These are phyloP conservation scores for Lithophane semibrunnea DNA, from an alignment of 2,888 invertebrate genomes.

Conservation along the genomic window DNA sequence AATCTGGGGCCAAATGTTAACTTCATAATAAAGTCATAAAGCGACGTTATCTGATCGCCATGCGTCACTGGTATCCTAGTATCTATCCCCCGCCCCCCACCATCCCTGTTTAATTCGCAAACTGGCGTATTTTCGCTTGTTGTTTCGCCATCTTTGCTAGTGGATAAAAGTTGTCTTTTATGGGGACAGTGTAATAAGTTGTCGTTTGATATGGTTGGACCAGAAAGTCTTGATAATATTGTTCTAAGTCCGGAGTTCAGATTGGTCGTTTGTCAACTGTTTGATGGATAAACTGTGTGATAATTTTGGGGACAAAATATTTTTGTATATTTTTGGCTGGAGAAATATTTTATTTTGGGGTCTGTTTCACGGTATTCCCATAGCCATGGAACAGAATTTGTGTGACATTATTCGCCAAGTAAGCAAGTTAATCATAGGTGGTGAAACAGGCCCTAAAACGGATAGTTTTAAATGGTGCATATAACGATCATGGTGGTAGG, in stretches of 20 bases:
- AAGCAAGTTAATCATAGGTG: neutral
- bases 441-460: neutral
- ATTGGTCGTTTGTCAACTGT: constrained; percentile 20
- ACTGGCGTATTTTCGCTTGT: constrained; percentile 62
- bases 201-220: constrained; percentile 38
- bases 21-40: constrained; percentile 78
- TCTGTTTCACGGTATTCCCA: neutral
- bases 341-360: neutral
- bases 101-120: constrained; percentile 63
- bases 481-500: neutral
- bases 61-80: constrained; percentile 72
- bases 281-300: constrained; percentile 11
- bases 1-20: constrained; percentile 69
- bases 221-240: constrained; percentile 31
- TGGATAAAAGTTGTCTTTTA: constrained; percentile 55
- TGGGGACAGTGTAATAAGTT: constrained; percentile 54
- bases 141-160: constrained; percentile 44
- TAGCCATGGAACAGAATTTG: neutral
- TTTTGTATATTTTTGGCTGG: neutral
- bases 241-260: constrained; percentile 6
- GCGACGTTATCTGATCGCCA: constrained; percentile 77
- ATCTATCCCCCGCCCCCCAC: constrained; percentile 49
- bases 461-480: neutral
- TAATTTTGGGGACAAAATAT: neutral
- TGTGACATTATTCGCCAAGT: neutral